Conservation (phyloP, 2,113 vertebrate genomes). For the Charadrius vociferus region DNA sequence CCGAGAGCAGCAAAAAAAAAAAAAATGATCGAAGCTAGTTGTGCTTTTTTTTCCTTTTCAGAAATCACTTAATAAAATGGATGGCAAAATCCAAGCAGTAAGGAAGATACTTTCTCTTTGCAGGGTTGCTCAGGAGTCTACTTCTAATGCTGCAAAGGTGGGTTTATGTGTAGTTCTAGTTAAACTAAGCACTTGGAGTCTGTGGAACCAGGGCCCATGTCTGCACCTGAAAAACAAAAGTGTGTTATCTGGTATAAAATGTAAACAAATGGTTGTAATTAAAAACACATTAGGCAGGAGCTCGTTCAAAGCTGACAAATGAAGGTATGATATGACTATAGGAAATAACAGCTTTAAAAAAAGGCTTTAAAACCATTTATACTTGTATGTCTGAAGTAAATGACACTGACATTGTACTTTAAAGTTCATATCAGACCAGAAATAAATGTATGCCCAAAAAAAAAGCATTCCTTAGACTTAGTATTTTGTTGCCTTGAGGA, state of each 20-base stretch:
- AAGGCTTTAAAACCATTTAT: not conserved
- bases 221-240: not conserved
- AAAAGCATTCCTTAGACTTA: not conserved
- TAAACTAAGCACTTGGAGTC: not conserved
- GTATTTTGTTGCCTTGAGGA: not conserved
- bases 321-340: not conserved
- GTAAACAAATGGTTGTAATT: not conserved
- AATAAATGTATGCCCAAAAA: not conserved
- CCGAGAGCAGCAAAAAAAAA: not conserved
- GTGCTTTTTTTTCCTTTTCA: not conserved
- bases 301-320: not conserved
- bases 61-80: not conserved
- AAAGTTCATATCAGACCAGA: not conserved
- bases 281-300: not conserved
- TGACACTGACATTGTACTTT: not conserved
- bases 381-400: not conserved
- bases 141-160: not conserved
- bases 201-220: not conserved
- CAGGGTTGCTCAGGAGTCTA: not conserved
- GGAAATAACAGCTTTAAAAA: not conserved
- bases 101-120: not conserved
- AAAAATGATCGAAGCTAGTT: rapidly evolving
- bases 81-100: not conserved
- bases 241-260: not conserved
- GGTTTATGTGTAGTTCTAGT: not conserved